phyloP scores from a whole-genome alignment of 2,797 vertebrate species.

The Phoeniculus purpureus region DNA sequence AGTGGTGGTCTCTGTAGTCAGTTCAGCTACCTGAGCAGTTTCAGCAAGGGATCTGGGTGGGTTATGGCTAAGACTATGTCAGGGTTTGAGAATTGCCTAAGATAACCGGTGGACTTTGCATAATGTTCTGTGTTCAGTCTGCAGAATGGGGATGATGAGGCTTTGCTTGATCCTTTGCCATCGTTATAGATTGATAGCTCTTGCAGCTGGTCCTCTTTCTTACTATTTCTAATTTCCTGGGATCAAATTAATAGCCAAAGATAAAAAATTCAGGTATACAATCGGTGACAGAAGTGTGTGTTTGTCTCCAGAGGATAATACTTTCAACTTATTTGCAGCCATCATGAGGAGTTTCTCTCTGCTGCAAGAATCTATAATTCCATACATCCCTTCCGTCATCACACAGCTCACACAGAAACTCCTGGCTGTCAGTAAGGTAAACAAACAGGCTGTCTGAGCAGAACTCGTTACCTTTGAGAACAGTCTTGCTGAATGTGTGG shows the following conservation, averaged over 20 bases:
- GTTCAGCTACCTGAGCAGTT: neutral
- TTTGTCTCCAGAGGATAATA: conserved; percentile 11
- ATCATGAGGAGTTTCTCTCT: conserved; percentile 99
- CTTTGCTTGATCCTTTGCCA: neutral
- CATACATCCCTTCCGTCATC: conserved; percentile 95
- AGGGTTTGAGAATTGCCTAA: neutral
- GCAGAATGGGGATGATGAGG: neutral
- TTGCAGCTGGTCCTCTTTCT: neutral
- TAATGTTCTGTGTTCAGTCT: neutral
- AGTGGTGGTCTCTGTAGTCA: neutral
- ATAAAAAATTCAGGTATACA: neutral
- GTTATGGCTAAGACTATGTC: neutral
- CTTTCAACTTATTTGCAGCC: conserved; percentile 80
- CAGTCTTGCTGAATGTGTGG: neutral
- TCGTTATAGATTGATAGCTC: neutral
- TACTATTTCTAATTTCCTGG: neutral
- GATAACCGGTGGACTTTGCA: neutral
- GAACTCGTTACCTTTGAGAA: neutral
- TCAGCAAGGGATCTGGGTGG: neutral
- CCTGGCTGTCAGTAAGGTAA: conserved; percentile 97
- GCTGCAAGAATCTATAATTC: conserved; percentile 95
- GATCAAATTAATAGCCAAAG: neutral
- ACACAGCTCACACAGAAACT: conserved; percentile 96
- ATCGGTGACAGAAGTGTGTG: neutral
- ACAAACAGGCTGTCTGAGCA: neutral